phyloP scores from a whole-genome alignment of 2,113 vertebrate genomes.

The Procavia capensis region DNA sequence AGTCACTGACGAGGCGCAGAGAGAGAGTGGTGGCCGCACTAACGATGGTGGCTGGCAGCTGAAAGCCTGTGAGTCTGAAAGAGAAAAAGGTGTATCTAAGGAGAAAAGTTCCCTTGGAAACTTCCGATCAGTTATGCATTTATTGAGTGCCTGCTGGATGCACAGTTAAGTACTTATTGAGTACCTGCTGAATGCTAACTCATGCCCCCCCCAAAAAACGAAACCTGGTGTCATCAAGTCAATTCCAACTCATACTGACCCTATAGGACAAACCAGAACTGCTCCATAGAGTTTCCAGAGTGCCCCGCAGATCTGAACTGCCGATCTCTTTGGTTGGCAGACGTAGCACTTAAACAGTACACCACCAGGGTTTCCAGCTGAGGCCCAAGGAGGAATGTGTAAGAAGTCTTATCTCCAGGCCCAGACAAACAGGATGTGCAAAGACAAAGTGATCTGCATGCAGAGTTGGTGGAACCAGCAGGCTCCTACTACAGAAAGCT shows the following conservation, averaged over 20 bases:
- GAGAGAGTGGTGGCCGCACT: constrained; percentile 93
- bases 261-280: too few relatives aligned
- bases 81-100: constrained; percentile 69
- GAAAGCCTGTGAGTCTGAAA: constrained; percentile 97
- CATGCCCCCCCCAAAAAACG: too few relatives aligned
- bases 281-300: too few relatives aligned
- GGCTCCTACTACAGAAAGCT: background rate
- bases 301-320: too few relatives aligned
- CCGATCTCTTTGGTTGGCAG: too few relatives aligned
- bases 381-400: background rate
- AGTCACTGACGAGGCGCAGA: constrained; percentile 96
- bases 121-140: accelerated
- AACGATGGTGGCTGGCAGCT: constrained; percentile 96
- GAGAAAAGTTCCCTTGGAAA: background rate
- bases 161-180: background rate
- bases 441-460: background rate
- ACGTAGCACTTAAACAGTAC: too few relatives aligned
- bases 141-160: background rate
- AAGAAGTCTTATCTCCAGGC: background rate
- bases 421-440: background rate
- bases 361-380: too few relatives aligned
- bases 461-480: background rate
- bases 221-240: too few relatives aligned
- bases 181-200: background rate
- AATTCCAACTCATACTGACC: too few relatives aligned